These are phyloP conservation scores for Clistopyga incitator DNA, from an alignment of 2,888 invertebrate genomes.

Conservation along the genomic window DNA sequence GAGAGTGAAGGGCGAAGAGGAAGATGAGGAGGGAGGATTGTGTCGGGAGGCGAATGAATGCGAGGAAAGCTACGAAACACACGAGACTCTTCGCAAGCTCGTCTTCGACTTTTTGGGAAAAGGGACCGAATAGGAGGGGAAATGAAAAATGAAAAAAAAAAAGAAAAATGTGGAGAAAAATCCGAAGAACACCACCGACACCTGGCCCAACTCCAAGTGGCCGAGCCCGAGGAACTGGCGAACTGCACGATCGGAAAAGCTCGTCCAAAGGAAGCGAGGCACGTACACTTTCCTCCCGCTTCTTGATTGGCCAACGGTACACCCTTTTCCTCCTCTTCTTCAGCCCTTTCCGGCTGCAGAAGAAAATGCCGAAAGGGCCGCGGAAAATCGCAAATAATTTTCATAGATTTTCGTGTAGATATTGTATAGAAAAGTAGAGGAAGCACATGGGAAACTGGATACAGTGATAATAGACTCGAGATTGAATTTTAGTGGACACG, in stretches of 20 bases:
- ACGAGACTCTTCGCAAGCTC: slow-evolving; percentile 55
- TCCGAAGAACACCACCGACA: slow-evolving; percentile 25
- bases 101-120: slow-evolving; percentile 46
- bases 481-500: too few species aligned
- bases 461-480: too few species aligned
- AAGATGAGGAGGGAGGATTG: slow-evolving; percentile 42
- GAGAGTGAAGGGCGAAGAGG: slow-evolving; percentile 41
- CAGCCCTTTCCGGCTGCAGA: not conserved
- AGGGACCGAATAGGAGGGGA: slow-evolving; percentile 26
- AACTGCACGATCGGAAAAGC: slow-evolving; percentile 68
- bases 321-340: not conserved
- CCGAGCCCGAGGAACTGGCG: slow-evolving; percentile 50
- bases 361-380: too few species aligned
- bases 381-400: too few species aligned
- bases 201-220: slow-evolving; percentile 67
- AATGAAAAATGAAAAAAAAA: slow-evolving; percentile 23
- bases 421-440: too few species aligned
- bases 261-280: slow-evolving; percentile 69
- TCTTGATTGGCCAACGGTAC: slow-evolving; percentile 37
- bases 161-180: slow-evolving; percentile 19
- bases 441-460: too few species aligned
- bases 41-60: not conserved
- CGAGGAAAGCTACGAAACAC: slow-evolving; percentile 37
- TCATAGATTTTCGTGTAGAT: too few species aligned
- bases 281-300: slow-evolving; percentile 68